These are phyloP conservation scores for Urocitellus parryii DNA, from an alignment of 2,113 vertebrate species.

Conservation along the genomic window DNA sequence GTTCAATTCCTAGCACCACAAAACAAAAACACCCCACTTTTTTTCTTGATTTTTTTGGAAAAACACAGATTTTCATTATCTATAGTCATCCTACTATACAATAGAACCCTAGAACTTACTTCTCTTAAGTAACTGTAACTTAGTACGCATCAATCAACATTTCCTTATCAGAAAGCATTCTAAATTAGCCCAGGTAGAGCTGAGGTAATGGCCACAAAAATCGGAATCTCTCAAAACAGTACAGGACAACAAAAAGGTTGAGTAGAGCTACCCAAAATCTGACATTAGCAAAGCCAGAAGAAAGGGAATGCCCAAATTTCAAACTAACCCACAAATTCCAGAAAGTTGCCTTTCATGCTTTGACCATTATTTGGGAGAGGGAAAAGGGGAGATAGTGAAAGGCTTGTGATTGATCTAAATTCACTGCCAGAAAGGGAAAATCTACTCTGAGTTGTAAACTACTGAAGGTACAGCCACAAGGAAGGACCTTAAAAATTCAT, in stretches of 20 bases:
- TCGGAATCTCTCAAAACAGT: conserved; percentile 6
- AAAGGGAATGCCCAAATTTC: neutral
- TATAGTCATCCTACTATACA: neutral
- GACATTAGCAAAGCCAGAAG: neutral
- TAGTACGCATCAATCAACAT: neutral
- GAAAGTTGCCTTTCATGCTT: neutral
- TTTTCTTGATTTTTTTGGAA: neutral
- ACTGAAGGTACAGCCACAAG: neutral
- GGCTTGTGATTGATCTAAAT: neutral
- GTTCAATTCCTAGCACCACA: too few species aligned
- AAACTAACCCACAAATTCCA: neutral
- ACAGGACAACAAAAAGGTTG: neutral
- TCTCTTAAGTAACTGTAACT: neutral
- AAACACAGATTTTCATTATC: neutral
- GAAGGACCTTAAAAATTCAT: neutral
- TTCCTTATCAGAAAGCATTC: neutral
- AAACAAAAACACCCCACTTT: too few species aligned
- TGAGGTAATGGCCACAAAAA: neutral
- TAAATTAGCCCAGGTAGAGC: neutral
- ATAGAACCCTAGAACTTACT: neutral
- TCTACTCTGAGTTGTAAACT: neutral
- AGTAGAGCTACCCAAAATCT: neutral
- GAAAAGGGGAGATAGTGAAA: neutral
- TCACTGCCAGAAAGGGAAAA: neutral
- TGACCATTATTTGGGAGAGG: neutral